Evolutionary conservation across 2,888 invertebrate genomes (phyloP).

Genomic region (Deroplatys truncata): DNA sequence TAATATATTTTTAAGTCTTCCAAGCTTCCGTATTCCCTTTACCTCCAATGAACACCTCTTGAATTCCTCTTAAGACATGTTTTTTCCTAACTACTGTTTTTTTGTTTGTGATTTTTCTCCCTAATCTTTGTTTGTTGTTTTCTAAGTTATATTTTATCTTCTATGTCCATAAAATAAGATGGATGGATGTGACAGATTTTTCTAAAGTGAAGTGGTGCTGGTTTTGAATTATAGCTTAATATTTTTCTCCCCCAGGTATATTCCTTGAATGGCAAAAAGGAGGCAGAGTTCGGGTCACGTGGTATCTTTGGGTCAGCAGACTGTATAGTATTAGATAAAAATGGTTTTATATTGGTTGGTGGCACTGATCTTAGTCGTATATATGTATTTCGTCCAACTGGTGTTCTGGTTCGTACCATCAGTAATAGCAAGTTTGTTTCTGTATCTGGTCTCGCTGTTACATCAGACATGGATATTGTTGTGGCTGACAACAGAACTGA

Average conservation of each 20-base stretch:
- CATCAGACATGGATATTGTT: conserved; percentile 57
- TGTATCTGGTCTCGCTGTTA: conserved; percentile 64
- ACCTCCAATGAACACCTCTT: too few species aligned
- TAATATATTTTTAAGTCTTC: too few species aligned
- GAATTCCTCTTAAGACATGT: too few species aligned
- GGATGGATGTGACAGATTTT: too few species aligned
- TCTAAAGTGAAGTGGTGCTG: too few species aligned
- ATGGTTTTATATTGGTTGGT: conserved; percentile 72
- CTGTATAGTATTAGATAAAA: conserved; percentile 64
- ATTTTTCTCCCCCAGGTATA: conserved; percentile 37
- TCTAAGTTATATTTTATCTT: too few species aligned
- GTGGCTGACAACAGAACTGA: conserved; percentile 59
- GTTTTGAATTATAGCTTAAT: too few species aligned
- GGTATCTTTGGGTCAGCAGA: conserved; percentile 73
- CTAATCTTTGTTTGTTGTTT: too few species aligned
- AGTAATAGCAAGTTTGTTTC: conserved; percentile 57
- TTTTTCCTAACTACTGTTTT: too few species aligned
- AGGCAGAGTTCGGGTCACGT: conserved; percentile 64
- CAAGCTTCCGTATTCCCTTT: too few species aligned
- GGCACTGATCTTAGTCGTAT: conserved; percentile 74
- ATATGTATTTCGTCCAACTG: conserved; percentile 69
- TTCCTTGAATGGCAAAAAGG: conserved; percentile 51
- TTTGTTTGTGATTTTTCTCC: too few species aligned
- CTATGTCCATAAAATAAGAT: too few species aligned
- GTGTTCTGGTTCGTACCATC: conserved; percentile 55